These are phyloP conservation scores for Chalcis sispes DNA, from an alignment of 2,888 invertebrate species.

Conservation along the genomic window DNA sequence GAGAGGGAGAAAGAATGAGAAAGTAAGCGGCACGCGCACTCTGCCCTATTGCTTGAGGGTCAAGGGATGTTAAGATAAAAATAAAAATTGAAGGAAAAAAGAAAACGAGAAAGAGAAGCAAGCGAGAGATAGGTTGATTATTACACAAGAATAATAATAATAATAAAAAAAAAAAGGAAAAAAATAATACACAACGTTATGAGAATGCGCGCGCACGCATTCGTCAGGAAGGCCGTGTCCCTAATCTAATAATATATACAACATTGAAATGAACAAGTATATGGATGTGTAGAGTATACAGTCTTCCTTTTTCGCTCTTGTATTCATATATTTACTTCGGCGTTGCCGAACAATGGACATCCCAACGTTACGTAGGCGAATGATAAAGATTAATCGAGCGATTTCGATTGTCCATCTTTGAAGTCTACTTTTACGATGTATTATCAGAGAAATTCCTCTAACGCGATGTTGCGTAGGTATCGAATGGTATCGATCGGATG, in stretches of 20 bases:
- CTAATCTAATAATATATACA: constrained; percentile 10
- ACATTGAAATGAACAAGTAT: constrained; percentile 11
- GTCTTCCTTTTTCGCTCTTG: too few relatives aligned
- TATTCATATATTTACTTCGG: background rate
- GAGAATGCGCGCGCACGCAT: background rate
- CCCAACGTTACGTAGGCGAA: background rate
- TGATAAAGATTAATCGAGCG: constrained; percentile 9
- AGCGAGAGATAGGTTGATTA: constrained; percentile 27
- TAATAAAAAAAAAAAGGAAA: too few relatives aligned
- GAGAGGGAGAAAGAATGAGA: background rate
- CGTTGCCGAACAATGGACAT: background rate
- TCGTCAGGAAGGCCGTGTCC: background rate
- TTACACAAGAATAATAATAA: too few relatives aligned
- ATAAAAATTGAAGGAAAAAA: constrained; percentile 37
- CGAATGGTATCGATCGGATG: too few relatives aligned
- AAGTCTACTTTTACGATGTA: background rate
- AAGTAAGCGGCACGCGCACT: background rate
- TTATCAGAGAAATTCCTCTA: background rate
- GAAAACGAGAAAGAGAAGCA: constrained; percentile 47
- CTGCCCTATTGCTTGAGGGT: constrained; percentile 23
- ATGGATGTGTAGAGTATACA: background rate
- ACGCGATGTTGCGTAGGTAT: too few relatives aligned
- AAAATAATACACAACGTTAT: background rate
- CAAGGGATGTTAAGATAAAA: constrained; percentile 35
- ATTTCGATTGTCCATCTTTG: background rate